phyloP scores from a whole-genome alignment of 2,888 invertebrate genomes.

The Azorinus chamasolen region DNA sequence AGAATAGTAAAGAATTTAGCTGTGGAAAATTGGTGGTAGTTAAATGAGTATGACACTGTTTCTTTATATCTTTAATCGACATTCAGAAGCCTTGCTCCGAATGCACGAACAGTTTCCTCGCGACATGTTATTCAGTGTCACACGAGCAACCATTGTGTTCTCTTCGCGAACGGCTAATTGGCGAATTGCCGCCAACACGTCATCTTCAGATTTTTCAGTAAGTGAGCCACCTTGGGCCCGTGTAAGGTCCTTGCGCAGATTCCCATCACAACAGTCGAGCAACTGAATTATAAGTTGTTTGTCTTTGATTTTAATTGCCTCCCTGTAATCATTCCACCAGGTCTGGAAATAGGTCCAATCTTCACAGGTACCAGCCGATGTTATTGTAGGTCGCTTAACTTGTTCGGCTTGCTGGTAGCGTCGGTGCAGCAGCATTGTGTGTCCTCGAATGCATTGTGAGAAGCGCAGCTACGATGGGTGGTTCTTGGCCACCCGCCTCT shows the following conservation, averaged over 20 bases:
- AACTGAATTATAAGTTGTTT: slow-evolving; percentile 58
- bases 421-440: slow-evolving; percentile 6
- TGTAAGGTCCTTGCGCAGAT: slow-evolving; percentile 57
- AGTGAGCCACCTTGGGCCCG: slow-evolving; percentile 43
- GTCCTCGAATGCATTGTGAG: slow-evolving; percentile 49
- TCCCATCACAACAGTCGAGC: slow-evolving; percentile 65
- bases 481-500: slow-evolving; percentile 42
- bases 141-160: too few relatives aligned
- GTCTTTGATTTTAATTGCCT: slow-evolving; percentile 55
- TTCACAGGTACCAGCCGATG: slow-evolving; percentile 49
- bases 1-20: too few relatives aligned
- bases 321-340: slow-evolving; percentile 62
- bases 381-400: slow-evolving; percentile 56
- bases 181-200: slow-evolving; percentile 39
- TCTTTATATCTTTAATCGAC: too few relatives aligned
- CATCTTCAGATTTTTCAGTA: slow-evolving; percentile 36
- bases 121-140: slow-evolving; percentile 56
- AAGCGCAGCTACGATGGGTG: too few relatives aligned
- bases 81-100: slow-evolving; percentile 65
- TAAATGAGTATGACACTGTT: too few relatives aligned
- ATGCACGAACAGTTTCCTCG: slow-evolving; percentile 61
- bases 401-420: slow-evolving; percentile 28
- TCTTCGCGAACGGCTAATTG: slow-evolving; percentile 39
- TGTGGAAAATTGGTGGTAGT: too few relatives aligned
- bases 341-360: slow-evolving; percentile 61